Evolutionary conservation across 1,140 invertebrate species (phyloP).

Genomic region (Condylostylus longicornis): DNA sequence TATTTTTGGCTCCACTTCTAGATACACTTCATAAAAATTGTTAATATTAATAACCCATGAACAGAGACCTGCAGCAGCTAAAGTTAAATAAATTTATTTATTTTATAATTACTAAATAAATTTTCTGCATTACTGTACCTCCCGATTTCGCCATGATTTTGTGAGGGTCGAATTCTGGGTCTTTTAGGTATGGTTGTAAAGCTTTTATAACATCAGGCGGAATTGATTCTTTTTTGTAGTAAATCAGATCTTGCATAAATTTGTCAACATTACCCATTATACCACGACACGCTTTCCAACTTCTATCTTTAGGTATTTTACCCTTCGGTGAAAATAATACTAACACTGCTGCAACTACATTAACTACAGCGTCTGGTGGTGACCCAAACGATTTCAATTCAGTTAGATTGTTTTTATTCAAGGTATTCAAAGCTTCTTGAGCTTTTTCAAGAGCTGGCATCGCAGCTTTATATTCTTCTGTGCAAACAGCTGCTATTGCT

Average conservation of each 20-base stretch:
- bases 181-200: conserved; percentile 38
- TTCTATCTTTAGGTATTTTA: conserved; percentile 80
- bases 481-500: conserved; percentile 71
- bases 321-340: conserved; percentile 71
- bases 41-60: conserved; percentile 91
- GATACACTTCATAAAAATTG: conserved; percentile 80
- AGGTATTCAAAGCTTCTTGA: conserved; percentile 76
- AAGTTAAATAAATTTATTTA: no score
- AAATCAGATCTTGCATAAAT: conserved; percentile 70
- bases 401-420: conserved; percentile 87
- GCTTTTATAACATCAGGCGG: conserved; percentile 71
- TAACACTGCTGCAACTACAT: conserved; percentile 73
- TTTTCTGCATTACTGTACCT: no score
- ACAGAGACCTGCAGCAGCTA: conserved; percentile 77
- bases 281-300: conserved; percentile 82
- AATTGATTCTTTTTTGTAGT: conserved; percentile 91
- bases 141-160: conserved; percentile 73
- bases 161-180: conserved; percentile 71
- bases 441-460: conserved; percentile 81
- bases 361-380: conserved; percentile 66
- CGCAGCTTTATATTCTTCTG: conserved; percentile 76
- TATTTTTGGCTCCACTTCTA: conserved; percentile 83
- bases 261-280: conserved; percentile 71
- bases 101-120: no score
- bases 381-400: conserved; percentile 88